Evolutionary conservation across 1,140 invertebrate genomes (phyloP).

Genomic region (Drosophila littoralis): DNA sequence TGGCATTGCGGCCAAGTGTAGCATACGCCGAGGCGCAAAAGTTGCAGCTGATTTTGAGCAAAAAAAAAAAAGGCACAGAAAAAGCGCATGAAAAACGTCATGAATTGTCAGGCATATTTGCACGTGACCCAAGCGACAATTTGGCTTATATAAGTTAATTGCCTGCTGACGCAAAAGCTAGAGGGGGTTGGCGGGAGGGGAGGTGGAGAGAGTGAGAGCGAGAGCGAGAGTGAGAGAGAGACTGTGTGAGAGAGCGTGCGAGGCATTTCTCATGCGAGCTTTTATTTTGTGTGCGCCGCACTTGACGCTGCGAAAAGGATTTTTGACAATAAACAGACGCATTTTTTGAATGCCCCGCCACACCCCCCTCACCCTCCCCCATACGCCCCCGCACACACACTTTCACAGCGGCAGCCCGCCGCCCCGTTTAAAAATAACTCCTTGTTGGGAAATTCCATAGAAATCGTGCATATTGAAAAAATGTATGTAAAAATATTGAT

Average conservation of each 20-base stretch:
- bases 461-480: constrained; percentile 56
- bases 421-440: constrained; percentile 61
- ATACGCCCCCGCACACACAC: background rate
- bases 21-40: constrained; percentile 50
- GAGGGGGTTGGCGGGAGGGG: background rate
- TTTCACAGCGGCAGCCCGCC: background rate
- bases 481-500: constrained; percentile 61
- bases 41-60: constrained; percentile 21
- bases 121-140: constrained; percentile 23
- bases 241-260: background rate
- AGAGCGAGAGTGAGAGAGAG: background rate
- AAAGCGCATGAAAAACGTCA: constrained; percentile 15
- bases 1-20: constrained; percentile 25
- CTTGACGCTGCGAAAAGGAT: constrained; percentile 41
- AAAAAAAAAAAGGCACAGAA: background rate
- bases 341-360: background rate
- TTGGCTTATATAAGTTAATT: constrained; percentile 1
- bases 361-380: background rate
- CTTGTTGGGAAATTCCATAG: constrained; percentile 61
- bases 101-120: background rate
- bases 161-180: background rate
- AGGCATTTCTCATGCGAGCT: background rate
- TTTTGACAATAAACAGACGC: constrained; percentile 64
- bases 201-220: background rate
- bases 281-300: background rate